Base-by-base conservation (phyloP, 2,797 vertebrate species). In the Clarias fuscus region DNA sequence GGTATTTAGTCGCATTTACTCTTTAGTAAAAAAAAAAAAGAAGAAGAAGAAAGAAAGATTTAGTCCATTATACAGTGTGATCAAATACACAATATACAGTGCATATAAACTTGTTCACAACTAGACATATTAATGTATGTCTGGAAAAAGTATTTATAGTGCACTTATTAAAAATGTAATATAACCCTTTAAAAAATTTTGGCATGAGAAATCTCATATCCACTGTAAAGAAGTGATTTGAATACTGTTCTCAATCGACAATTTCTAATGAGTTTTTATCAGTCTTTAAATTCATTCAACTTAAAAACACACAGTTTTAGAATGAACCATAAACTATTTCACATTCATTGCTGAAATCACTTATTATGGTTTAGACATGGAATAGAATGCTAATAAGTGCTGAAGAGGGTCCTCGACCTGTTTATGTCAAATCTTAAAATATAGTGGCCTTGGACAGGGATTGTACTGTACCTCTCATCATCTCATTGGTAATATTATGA, bases 1-100 rank as follows among this genome's bases (percentile, higher is more conserved):
- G 48, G 43, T 80, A 65, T 93, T 87, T 87, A 89, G 79, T 68
- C 20, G 22, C 5, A n/a, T 83, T 79, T 72, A 43, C 22, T 80
- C 5, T 43, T 64, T 40, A n/a, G 59, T 43, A 91, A 91, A 92
- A 89, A 93, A 82, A 85, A 68, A 59, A 93, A 82, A 53, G 78
- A 82, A 85, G 53, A 48, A 48, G 48, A 48, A 48, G 10, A 53
- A 13, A 53, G 48, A 53, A 70, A 65, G 56, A n/a, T 76, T 7
- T 17, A 62, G 85, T 87, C 88, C 68, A 90, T 88, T 91, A 91
- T 64, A 62, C 5, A 84, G 78, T 33, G 75, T 8, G 59, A 80
- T 43, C 22, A 43, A 79, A 64, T 64, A 40, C 59, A 64, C 5
- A 11, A 43, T 11, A 56, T 76, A 30, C n/a, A 76, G 20, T 2